Evolutionary conservation across 2,888 invertebrate species (phyloP).

Genomic region (Operophtera brumata): DNA sequence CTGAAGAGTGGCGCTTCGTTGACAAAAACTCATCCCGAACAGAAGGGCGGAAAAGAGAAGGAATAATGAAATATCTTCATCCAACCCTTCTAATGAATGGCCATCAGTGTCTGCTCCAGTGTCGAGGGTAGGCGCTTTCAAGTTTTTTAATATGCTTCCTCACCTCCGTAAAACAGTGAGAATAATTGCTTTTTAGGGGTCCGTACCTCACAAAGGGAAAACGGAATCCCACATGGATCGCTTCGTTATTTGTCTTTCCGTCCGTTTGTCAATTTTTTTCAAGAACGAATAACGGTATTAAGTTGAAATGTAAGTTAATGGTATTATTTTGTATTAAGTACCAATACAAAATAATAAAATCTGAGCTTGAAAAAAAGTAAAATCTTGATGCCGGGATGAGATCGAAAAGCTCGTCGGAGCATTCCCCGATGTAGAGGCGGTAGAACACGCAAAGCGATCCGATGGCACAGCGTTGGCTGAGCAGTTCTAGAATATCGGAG

Average conservation of each 20-base stretch:
- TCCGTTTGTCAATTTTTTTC: neutral
- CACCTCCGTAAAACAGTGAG: constrained; percentile 74
- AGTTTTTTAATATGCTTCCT: constrained; percentile 80
- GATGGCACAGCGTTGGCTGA: too few species aligned
- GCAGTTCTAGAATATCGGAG: too few species aligned
- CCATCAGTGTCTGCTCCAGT: constrained; percentile 78
- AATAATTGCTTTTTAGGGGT: constrained; percentile 73
- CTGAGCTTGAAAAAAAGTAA: too few species aligned
- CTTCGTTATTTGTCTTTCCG: too few species aligned
- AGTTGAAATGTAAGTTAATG: neutral
- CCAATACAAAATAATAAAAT: too few species aligned
- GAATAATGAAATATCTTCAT: constrained; percentile 78
- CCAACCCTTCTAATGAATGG: constrained; percentile 80
- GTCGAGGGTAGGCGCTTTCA: constrained; percentile 74
- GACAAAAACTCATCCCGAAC: constrained; percentile 34
- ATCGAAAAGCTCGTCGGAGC: too few species aligned
- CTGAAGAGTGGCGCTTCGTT: constrained; percentile 19
- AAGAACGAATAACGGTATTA: neutral
- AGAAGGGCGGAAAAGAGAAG: constrained; percentile 51
- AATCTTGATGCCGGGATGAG: too few species aligned
- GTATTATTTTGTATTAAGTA: too few species aligned
- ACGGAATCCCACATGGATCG: neutral
- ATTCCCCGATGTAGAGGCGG: too few species aligned
- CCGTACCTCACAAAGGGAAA: neutral
- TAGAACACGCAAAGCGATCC: too few species aligned